Conservation (phyloP, 2,797 vertebrate species). For the Cuniculus paca region DNA sequence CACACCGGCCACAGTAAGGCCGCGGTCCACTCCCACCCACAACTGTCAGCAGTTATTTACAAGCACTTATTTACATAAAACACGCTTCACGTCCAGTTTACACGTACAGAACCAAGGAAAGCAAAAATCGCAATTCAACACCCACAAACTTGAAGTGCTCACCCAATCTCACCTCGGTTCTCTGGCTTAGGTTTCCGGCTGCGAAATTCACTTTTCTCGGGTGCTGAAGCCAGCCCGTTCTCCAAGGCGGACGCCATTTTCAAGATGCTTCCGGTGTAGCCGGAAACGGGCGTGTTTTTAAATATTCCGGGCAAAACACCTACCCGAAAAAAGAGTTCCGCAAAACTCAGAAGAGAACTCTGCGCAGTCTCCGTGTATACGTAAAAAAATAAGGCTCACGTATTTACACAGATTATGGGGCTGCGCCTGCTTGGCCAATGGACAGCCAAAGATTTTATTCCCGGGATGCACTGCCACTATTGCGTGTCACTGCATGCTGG, state of each 20-base stretch:
- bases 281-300: conserved; percentile 40
- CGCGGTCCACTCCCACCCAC: too few relatives aligned
- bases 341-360: rapidly evolving
- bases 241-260: neutral
- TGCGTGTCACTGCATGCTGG: neutral
- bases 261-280: neutral
- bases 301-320: neutral
- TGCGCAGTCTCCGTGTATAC: neutral
- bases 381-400: rapidly evolving
- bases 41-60: rapidly evolving
- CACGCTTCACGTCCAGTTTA: neutral
- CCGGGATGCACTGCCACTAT: neutral
- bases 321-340: neutral
- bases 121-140: neutral
- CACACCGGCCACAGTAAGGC: neutral
- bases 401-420: rapidly evolving
- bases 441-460: neutral
- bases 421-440: neutral
- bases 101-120: neutral
- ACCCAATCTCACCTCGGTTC: neutral
- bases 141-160: neutral
- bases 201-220: neutral
- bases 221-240: rapidly evolving
- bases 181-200: conserved; percentile 66
- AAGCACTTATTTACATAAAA: neutral